phyloP scores from a whole-genome alignment of 2,797 vertebrate species.

The Salarias fasciatus region DNA sequence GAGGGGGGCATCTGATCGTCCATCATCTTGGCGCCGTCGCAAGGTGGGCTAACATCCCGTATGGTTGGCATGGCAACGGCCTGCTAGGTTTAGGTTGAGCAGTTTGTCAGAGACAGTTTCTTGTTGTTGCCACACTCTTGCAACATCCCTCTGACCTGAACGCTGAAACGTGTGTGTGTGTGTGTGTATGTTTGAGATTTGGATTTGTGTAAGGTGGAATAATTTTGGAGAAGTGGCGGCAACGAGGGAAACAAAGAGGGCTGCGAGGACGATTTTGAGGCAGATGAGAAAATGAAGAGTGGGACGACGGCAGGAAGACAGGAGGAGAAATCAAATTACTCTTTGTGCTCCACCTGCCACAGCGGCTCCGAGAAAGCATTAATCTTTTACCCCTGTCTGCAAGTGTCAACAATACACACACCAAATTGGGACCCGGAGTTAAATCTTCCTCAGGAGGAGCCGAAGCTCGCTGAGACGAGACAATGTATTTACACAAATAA shows the following conservation, averaged over 20 bases:
- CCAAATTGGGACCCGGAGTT: neutral
- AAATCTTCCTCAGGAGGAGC: too few relatives aligned
- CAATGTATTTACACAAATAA: too few relatives aligned
- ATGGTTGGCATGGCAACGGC: slow-evolving; percentile 81
- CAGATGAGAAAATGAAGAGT: slow-evolving; percentile 66
- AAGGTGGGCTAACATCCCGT: slow-evolving; percentile 78
- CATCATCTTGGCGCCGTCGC: slow-evolving; percentile 71
- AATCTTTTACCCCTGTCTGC: slow-evolving; percentile 74
- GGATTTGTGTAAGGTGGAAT: slow-evolving; percentile 30
- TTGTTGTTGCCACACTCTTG: slow-evolving; percentile 79
- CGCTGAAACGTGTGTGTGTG: slow-evolving; percentile 15
- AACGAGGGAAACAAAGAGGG: slow-evolving; percentile 46
- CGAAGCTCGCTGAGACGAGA: too few relatives aligned
- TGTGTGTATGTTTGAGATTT: slow-evolving; percentile 26
- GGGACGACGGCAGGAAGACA: slow-evolving; percentile 60
- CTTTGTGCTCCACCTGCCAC: slow-evolving; percentile 77
- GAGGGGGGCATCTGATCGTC: slow-evolving; percentile 68
- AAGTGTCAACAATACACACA: slow-evolving; percentile 68
- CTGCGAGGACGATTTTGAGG: slow-evolving; percentile 47
- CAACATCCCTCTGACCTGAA: slow-evolving; percentile 76
- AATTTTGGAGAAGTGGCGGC: slow-evolving; percentile 13
- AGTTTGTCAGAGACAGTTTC: slow-evolving; percentile 73
- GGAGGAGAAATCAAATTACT: slow-evolving; percentile 80
- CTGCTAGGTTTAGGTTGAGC: slow-evolving; percentile 73
- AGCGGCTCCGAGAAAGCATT: slow-evolving; percentile 75